A percentile compares a stretch with the other conserved stretches of the same genome.
These are phyloP conservation scores for Hydrolagus affinis DNA, from an alignment of 2,113 vertebrate genomes.

Conservation along the genomic window DNA sequence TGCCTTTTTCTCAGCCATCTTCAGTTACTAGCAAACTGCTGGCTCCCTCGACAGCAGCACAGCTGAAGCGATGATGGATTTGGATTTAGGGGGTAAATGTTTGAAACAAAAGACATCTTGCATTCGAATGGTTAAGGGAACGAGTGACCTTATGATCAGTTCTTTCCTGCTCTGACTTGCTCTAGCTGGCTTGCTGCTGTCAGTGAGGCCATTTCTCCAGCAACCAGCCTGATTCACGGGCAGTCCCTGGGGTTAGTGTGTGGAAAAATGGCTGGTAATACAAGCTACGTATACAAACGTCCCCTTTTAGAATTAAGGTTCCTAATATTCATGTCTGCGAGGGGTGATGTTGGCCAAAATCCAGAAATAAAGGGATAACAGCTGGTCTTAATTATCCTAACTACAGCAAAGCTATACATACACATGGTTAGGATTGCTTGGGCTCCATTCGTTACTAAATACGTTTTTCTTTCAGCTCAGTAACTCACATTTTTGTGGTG, in stretches of 20 bases:
- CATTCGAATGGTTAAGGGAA: not conserved
- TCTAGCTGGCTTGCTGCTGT: slow-evolving; percentile 40
- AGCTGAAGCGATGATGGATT: not conserved
- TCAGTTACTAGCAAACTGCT: not conserved
- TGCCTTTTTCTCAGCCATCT: not conserved
- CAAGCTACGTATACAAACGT: slow-evolving; percentile 44
- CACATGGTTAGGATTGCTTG: slow-evolving; percentile 46
- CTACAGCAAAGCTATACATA: slow-evolving; percentile 44
- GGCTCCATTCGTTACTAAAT: slow-evolving; percentile 44
- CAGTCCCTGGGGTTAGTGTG: slow-evolving; percentile 37
- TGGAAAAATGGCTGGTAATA: slow-evolving; percentile 41
- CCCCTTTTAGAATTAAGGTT: slow-evolving; percentile 40
- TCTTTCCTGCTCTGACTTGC: not conserved
- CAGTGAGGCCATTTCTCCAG: slow-evolving; percentile 35
- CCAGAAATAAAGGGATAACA: slow-evolving; percentile 49
- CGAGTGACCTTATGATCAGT: not conserved
- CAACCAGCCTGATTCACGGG: slow-evolving; percentile 41
- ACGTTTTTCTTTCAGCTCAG: slow-evolving; percentile 49
- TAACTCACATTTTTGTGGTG: slow-evolving; percentile 34
- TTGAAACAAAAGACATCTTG: not conserved
- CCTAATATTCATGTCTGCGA: slow-evolving; percentile 41
- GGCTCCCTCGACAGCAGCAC: not conserved
- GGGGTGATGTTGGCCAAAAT: slow-evolving; percentile 38
- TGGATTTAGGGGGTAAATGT: not conserved
- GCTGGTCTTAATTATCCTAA: slow-evolving; percentile 57